Evolutionary conservation across 2,797 vertebrate genomes (phyloP).

Genomic region (Uromys caudimaculatus): DNA sequence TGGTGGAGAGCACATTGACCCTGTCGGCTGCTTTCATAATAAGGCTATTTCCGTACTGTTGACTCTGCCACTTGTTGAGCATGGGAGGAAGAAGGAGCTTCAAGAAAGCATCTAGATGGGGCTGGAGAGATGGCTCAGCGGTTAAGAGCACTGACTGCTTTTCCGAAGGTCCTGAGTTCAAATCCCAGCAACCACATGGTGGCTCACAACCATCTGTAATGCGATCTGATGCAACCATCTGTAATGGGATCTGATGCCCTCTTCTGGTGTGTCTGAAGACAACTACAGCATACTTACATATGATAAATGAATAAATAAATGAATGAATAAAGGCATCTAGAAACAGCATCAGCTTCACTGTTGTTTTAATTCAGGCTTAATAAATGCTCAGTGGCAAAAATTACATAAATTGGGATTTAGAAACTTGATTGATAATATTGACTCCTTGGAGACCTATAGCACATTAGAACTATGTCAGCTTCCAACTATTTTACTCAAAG

Average conservation of each 20-base stretch:
- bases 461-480: conserved; percentile 28
- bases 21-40: background rate
- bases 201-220: too few species aligned
- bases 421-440: conserved; percentile 21
- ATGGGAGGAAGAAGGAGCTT: conserved; percentile 3
- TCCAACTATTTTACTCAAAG: conserved; percentile 60
- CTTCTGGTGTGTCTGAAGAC: too few species aligned
- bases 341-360: conserved; percentile 5
- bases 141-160: too few species aligned
- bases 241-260: too few species aligned
- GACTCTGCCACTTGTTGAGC: background rate
- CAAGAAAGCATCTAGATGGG: background rate
- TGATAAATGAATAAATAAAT: too few species aligned
- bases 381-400: conserved; percentile 35
- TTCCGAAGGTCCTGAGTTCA: too few species aligned
- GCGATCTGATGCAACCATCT: too few species aligned
- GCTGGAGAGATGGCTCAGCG: too few species aligned
- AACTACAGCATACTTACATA: too few species aligned
- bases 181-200: too few species aligned
- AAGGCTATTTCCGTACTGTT: background rate
- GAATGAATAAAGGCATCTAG: background rate
- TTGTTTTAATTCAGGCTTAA: conserved; percentile 3
- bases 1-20: background rate
- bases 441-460: conserved; percentile 7
- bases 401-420: background rate